A percentile compares a stretch with the other conserved stretches of the same genome.
phyloP scores from a whole-genome alignment of 2,888 invertebrate species.

The Andrena camellia region DNA sequence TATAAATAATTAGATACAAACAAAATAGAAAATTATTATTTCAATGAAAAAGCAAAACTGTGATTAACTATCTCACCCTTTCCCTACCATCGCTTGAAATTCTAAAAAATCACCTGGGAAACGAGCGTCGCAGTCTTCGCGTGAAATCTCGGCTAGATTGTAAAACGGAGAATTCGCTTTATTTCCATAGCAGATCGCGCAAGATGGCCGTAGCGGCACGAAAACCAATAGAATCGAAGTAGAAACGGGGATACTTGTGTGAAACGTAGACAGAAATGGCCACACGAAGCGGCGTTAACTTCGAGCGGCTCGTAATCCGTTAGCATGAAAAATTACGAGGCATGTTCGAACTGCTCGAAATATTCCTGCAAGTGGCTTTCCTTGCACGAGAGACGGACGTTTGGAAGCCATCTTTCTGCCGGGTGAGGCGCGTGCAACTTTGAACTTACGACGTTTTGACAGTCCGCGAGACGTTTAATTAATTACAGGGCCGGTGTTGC shows the following conservation, averaged over 20 bases:
- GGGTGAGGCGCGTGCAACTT: constrained; percentile 18
- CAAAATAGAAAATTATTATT: no score
- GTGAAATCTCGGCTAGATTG: neutral
- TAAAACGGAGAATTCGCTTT: neutral
- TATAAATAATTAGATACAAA: no score
- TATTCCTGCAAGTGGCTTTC: neutral
- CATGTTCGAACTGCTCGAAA: neutral
- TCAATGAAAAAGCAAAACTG: no score
- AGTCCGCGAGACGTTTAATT: constrained; percentile 54
- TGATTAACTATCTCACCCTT: no score
- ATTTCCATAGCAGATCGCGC: constrained; percentile 1
- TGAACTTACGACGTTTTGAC: constrained; percentile 48
- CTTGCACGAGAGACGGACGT: constrained; percentile 1
- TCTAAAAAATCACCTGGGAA: neutral
- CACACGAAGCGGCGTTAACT: neutral
- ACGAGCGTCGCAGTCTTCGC: no score
- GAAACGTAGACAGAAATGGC: constrained; percentile 1
- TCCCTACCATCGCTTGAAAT: no score
- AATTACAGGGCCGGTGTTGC: constrained; percentile 35
- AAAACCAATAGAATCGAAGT: constrained; percentile 7
- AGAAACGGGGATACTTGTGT: neutral
- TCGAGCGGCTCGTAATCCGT: neutral
- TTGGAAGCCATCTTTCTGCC: constrained; percentile 17
- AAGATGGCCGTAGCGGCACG: constrained; percentile 6
- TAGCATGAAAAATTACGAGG: constrained; percentile 17